Conservation (phyloP, 2,888 invertebrate species). For the Eristalinus aeneus region DNA sequence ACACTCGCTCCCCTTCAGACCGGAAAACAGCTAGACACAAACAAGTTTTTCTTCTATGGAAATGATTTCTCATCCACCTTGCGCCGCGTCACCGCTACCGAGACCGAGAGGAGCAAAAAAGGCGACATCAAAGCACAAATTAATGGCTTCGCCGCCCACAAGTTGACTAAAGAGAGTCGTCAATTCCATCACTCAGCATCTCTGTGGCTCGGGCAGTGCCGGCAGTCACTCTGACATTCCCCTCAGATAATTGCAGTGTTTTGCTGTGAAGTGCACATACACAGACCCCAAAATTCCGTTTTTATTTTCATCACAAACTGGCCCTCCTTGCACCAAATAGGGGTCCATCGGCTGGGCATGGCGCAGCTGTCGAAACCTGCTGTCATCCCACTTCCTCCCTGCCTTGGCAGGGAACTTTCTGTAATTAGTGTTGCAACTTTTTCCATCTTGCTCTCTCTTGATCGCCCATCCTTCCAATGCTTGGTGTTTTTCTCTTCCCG, state of each 20-base stretch:
- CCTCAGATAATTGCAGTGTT: constrained; percentile 54
- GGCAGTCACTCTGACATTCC: constrained; percentile 57
- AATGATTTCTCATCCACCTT: constrained; percentile 1
- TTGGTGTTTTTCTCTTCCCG: background rate
- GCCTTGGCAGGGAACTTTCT: constrained; percentile 59
- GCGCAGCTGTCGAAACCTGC: constrained; percentile 61
- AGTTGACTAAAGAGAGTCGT: constrained; percentile 55
- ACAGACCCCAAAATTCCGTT: constrained; percentile 32
- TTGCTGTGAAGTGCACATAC: constrained; percentile 34
- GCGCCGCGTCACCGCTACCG: background rate
- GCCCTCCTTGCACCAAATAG: constrained; percentile 20
- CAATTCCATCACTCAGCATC: constrained; percentile 46
- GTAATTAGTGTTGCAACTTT: constrained; percentile 66
- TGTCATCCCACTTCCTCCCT: constrained; percentile 4
- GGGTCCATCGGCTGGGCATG: background rate
- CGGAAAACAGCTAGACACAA: background rate
- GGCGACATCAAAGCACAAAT: background rate
- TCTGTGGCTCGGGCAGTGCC: constrained; percentile 32
- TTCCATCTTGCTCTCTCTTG: background rate
- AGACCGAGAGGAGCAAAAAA: background rate
- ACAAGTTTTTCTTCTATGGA: constrained; percentile 40
- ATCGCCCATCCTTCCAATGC: background rate
- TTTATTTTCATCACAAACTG: constrained; percentile 36
- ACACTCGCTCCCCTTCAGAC: background rate
- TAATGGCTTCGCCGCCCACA: constrained; percentile 49